Base-by-base conservation (phyloP, 2,888 invertebrate species). In the Microctonus hyperodae region DNA sequence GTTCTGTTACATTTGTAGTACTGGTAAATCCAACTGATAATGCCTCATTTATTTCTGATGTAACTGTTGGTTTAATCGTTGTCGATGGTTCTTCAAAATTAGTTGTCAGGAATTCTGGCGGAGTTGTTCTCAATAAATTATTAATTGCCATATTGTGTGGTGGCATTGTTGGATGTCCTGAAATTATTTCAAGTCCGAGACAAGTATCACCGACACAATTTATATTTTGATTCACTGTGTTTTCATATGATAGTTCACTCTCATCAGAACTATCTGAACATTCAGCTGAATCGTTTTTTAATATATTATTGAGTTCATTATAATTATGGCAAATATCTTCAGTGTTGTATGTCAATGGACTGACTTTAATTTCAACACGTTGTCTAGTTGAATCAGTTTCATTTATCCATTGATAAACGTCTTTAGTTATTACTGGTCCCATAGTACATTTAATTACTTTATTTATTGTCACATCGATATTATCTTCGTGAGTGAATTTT, bases 301-400 rank as follows among this genome's bases (percentile, higher is more conserved):
- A 37, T 6, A 35, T 28, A 58, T 9, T 11, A 11, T 23, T 22
- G 23, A 33, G 33, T n/a, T 20, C 51, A 31, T 25, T 31, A 10
- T 20, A 28, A 40, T 64, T 22, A 61, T 4, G 0, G 44, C 60
- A 63, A 0, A 16, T 20, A 22, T 60, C 50, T 1, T 33, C 56
- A 40, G 64, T 51, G 13, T 35, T 40, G 11, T 44, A 53, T 20
- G 65, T 53, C 11, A 44, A 7, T 6, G 75, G 76, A 44, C 72
- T 72, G 5, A 77, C 73, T 55, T 74, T 78, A 9, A 78, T 72
- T 56, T 76, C 76, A 1, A 78, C 72, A 40, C 76, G 69, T 48
- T 70, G 75, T 59, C 70, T 73, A 1, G 74, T 69, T 20, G 71
- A 69, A 0, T 69, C 62, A 0, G 68, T 25, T 0, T 33, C 55